Percentiles rank a stretch among this genome's conserved stretches.
phyloP scores from a whole-genome alignment of 2,888 invertebrate species.

The Lymantria dispar region DNA sequence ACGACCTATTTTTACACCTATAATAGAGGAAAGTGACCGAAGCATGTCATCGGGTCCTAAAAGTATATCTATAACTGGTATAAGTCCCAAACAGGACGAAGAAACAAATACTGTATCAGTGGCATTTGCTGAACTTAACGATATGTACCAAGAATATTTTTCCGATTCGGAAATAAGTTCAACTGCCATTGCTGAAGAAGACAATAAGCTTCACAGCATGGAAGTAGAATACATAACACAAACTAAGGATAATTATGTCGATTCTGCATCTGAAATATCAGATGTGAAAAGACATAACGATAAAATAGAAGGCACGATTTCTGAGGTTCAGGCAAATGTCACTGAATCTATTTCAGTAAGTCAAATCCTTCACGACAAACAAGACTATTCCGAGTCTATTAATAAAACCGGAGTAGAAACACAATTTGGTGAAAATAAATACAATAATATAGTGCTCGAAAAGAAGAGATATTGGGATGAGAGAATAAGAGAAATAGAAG shows the following conservation, averaged over 20 bases:
- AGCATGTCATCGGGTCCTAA: slow-evolving; percentile 54
- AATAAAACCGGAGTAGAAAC: slow-evolving; percentile 38
- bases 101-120: slow-evolving; percentile 65
- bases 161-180: slow-evolving; percentile 54
- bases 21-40: slow-evolving; percentile 71
- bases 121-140: slow-evolving; percentile 74
- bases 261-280: slow-evolving; percentile 77
- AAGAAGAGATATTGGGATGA: slow-evolving; percentile 79
- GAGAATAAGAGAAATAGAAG: slow-evolving; percentile 69
- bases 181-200: slow-evolving; percentile 34
- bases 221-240: slow-evolving; percentile 41
- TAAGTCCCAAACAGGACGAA: slow-evolving; percentile 31
- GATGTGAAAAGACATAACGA: slow-evolving; percentile 77
- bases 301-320: slow-evolving; percentile 72
- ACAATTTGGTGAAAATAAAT: slow-evolving; percentile 52
- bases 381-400: slow-evolving; percentile 23
- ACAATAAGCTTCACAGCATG: slow-evolving; percentile 34
- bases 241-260: slow-evolving; percentile 55
- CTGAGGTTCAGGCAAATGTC: slow-evolving; percentile 79
- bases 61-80: slow-evolving; percentile 38
- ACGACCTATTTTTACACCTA: slow-evolving; percentile 64
- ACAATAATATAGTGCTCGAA: slow-evolving; percentile 68
- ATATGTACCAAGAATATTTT: slow-evolving; percentile 64
- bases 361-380: slow-evolving; percentile 62
- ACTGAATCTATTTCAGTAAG: slow-evolving; percentile 81